These are phyloP conservation scores for Dastarcus helophoroides DNA, from an alignment of 2,888 invertebrate species.

Conservation along the genomic window DNA sequence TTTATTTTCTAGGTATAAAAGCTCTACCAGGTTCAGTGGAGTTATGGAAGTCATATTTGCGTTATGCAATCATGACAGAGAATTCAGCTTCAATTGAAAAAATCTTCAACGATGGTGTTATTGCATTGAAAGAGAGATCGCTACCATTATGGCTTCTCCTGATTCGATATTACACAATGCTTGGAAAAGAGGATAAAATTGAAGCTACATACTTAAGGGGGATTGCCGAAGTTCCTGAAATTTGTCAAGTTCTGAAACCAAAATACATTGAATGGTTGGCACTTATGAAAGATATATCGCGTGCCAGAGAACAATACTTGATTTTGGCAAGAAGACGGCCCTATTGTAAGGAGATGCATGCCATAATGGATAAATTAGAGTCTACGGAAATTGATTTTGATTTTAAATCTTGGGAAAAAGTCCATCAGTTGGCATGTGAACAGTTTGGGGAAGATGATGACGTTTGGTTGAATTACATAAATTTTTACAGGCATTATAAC, in stretches of 20 bases:
- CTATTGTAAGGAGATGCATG: constrained; percentile 28
- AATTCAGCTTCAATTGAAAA: constrained; percentile 30
- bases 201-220: constrained; percentile 36
- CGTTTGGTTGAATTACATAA: constrained; percentile 52
- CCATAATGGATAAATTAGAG: constrained; percentile 41
- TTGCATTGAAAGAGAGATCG: constrained; percentile 32
- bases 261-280: constrained; percentile 48
- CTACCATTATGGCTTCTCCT: constrained; percentile 39
- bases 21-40: constrained; percentile 38
- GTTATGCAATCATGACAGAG: constrained; percentile 37
- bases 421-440: constrained; percentile 49
- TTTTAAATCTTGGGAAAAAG: constrained; percentile 44
- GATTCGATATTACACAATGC: constrained; percentile 30
- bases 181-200: constrained; percentile 28
- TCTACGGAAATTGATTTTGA: constrained; percentile 38
- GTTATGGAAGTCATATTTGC: constrained; percentile 42
- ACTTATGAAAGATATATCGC: constrained; percentile 38
- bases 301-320: constrained; percentile 51
- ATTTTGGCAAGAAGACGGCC: constrained; percentile 22
- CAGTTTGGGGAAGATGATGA: constrained; percentile 57
- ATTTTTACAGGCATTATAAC: no score
- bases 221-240: constrained; percentile 39
- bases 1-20: no score
- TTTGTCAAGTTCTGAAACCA: constrained; percentile 46
- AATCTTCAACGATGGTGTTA: constrained; percentile 28